Evolutionary conservation across 1,140 invertebrate species (phyloP), one percentile per base, ranked within the genome.

Genomic region (Conopomorpha cramerella): DNA sequence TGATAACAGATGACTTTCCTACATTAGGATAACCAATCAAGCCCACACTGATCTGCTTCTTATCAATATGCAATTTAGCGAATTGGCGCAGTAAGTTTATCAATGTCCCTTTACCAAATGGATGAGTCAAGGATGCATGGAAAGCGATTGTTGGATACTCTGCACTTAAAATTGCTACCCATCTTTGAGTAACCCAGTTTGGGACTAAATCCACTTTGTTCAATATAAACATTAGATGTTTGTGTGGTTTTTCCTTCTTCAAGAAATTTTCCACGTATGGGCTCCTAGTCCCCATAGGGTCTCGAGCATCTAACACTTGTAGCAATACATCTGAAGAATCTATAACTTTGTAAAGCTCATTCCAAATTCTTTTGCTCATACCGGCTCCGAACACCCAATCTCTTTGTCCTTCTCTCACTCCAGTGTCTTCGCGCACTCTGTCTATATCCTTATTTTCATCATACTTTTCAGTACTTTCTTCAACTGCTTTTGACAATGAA

Each of bases 21-120:
- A 95, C 94, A 83, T 99, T 99, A 2, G 98, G 98, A 77, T 99
- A 99, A 0, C 98, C 98, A 64, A 99, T 98, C 41, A 99, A 93
- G 8, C 97, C 98, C 34, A 99, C 93, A 72, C 94, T 98, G 25
- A 99, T 99, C 81, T 99, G 95, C 60, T 98, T 97, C 55, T 96
- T 96, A 55, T 98, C 95, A 32, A 86, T 77, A 58, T 99, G 96
- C 0, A 98, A 78, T 78, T 98, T 97, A n/a, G 86, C 89, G 80
- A 99, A 95, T 65, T 99, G 97, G 15, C 97, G 82, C 2, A 99
- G 76, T 11, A 99, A 72, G 78, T 97, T 97, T 37, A 99, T 99
- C 0, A 99, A 73, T 0, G 96, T 92, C 30, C 96, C 96, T 82
- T 99, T 99, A 27, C 96, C 96, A 80, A 99, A 99, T 0, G 96